Percentiles rank a stretch among this genome's conserved stretches.
phyloP scores from a whole-genome alignment of 2,797 vertebrate genomes.

The Lagocephalus sceleratus region DNA sequence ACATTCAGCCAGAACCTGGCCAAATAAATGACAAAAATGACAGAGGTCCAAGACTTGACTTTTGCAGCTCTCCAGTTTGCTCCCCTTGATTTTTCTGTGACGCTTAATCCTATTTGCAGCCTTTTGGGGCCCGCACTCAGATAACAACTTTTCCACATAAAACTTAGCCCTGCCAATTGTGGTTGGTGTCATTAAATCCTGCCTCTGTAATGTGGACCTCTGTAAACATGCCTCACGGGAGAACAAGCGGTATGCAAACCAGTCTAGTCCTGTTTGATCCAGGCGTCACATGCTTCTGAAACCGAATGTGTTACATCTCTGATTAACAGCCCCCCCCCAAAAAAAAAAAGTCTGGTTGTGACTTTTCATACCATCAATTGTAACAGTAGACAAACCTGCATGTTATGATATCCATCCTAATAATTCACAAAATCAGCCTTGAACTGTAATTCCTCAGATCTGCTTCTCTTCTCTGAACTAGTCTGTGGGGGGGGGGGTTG shows the following conservation, averaged over 20 bases:
- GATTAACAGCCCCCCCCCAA: neutral
- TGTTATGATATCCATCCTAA: constrained; percentile 30
- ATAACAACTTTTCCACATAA: neutral
- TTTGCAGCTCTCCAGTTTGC: no score
- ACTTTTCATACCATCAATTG: constrained; percentile 17
- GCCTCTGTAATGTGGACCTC: no score
- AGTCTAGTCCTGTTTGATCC: constrained; percentile 4
- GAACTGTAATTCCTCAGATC: no score
- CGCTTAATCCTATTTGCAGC: no score
- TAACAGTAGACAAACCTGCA: constrained; percentile 38
- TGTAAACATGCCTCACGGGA: no score
- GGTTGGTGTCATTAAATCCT: neutral
- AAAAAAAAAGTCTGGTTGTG: constrained; percentile 1
- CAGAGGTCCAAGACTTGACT: neutral
- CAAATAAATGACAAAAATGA: constrained; percentile 3
- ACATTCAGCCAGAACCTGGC: constrained; percentile 1
- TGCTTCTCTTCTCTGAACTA: no score
- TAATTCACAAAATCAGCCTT: constrained; percentile 16
- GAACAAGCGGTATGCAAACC: neutral
- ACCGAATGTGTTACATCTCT: constrained; percentile 10
- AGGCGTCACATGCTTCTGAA: neutral
- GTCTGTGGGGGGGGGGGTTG: constrained; percentile 4
- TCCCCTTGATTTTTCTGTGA: neutral
- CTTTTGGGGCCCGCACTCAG: neutral
- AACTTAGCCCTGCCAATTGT: neutral